Conservation (phyloP, 1,140 invertebrate genomes). For the Ptiloglossa arizonensis region DNA sequence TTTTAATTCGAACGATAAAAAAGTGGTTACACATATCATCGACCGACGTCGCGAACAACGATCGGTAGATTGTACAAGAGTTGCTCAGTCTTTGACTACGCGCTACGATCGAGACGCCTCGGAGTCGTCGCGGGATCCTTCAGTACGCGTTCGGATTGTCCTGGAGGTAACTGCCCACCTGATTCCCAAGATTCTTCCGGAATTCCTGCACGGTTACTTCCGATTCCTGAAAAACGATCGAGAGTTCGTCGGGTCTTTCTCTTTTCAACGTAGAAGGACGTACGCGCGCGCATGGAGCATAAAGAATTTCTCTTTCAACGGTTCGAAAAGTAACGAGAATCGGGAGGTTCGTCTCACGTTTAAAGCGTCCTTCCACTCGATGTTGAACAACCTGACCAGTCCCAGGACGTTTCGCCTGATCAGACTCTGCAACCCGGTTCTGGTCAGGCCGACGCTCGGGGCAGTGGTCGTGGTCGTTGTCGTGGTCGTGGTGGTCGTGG, state of each 20-base stretch:
- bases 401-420: slow-evolving; percentile 80
- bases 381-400: slow-evolving; percentile 79
- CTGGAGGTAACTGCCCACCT: slow-evolving; percentile 71
- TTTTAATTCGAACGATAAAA: slow-evolving; percentile 10
- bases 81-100: slow-evolving; percentile 34
- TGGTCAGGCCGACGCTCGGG: slow-evolving; percentile 69
- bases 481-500: slow-evolving; percentile 47
- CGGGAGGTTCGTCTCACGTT: slow-evolving; percentile 73
- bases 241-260: not conserved
- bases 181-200: slow-evolving; percentile 73
- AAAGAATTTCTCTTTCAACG: too few relatives aligned
- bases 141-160: slow-evolving; percentile 76
- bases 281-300: too few relatives aligned
- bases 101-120: not conserved
- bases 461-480: too few relatives aligned
- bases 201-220: slow-evolving; percentile 72
- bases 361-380: slow-evolving; percentile 81
- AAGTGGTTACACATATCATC: not conserved
- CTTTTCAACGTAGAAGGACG: too few relatives aligned
- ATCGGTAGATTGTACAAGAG: not conserved
- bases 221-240: slow-evolving; percentile 72
- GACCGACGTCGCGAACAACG: not conserved
- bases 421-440: slow-evolving; percentile 70
- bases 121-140: not conserved
- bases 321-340: not conserved